Evolutionary conservation across 1,140 invertebrate species (phyloP).

Genomic region (Drosophila kurseongensis): DNA sequence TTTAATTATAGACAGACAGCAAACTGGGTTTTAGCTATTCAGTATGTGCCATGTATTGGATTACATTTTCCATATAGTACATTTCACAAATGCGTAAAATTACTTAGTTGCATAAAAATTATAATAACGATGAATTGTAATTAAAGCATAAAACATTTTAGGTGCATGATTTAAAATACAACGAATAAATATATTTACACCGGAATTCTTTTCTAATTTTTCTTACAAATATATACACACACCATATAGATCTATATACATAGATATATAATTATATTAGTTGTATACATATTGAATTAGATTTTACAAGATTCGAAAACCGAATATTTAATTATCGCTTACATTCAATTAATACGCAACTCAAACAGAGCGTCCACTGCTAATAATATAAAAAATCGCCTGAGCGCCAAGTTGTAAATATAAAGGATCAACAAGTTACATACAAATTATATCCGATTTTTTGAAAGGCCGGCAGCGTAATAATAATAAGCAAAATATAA

Average conservation of each 20-base stretch:
- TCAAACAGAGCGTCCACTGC: constrained; percentile 63
- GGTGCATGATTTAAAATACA: constrained; percentile 79
- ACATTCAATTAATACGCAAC: constrained; percentile 76
- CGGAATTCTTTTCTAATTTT: constrained; percentile 71
- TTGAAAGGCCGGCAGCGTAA: constrained; percentile 53
- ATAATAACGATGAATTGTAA: constrained; percentile 67
- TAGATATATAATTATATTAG: constrained; percentile 58
- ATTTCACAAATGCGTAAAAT: constrained; percentile 42
- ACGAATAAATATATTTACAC: constrained; percentile 83
- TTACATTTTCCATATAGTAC: constrained; percentile 30
- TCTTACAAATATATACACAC: constrained; percentile 77
- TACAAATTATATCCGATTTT: constrained; percentile 62
- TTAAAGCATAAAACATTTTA: constrained; percentile 63
- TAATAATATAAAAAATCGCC: constrained; percentile 40
- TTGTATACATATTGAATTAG: constrained; percentile 76
- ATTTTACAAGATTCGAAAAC: constrained; percentile 65
- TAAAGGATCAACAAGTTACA: constrained; percentile 65
- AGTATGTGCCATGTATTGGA: constrained; percentile 57
- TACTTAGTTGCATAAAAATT: constrained; percentile 66
- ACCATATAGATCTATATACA: constrained; percentile 51
- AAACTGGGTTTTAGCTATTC: constrained; percentile 58
- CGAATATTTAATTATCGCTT: constrained; percentile 71
- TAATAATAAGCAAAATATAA: constrained; percentile 45
- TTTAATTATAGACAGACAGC: constrained; percentile 61
- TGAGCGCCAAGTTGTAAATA: constrained; percentile 66